Evolutionary conservation across 2,797 vertebrate genomes (phyloP).

Genomic region (Tokudaia muenninki): DNA sequence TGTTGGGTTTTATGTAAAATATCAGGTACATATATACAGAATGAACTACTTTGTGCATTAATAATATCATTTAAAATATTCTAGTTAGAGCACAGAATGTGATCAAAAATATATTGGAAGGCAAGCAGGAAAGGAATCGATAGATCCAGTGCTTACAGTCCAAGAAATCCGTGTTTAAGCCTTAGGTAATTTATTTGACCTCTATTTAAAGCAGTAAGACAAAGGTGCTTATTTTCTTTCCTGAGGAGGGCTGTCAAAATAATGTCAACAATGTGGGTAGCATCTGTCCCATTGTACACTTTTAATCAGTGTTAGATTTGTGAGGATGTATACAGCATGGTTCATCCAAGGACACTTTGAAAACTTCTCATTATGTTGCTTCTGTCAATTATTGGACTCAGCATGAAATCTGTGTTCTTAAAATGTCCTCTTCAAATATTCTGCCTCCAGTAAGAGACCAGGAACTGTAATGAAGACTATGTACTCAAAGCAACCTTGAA

Average conservation of each 20-base stretch:
- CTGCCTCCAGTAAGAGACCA: not conserved
- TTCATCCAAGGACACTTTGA: not conserved
- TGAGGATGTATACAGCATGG: not conserved
- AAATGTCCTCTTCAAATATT: not conserved
- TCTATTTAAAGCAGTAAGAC: not conserved
- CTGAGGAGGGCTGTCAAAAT: not conserved
- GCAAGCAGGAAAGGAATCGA: not conserved
- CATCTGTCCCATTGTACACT: not conserved
- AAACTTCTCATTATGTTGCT: conserved; percentile 28
- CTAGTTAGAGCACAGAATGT: not conserved
- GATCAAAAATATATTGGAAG: not conserved
- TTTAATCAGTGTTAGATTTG: conserved; percentile 20
- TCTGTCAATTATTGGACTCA: conserved; percentile 14
- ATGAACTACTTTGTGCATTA: not conserved
- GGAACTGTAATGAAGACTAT: not conserved
- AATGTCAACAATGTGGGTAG: not conserved
- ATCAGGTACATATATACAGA: not conserved
- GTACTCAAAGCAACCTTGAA: not conserved
- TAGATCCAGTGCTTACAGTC: not conserved
- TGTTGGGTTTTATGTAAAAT: not conserved
- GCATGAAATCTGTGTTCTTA: not conserved
- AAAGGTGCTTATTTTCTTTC: not conserved
- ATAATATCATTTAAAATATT: not conserved
- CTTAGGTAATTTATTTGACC: not conserved
- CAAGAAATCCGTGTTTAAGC: not conserved